Evolutionary conservation across 1,140 invertebrate species (phyloP).

Genomic region (Popillia japonica): DNA sequence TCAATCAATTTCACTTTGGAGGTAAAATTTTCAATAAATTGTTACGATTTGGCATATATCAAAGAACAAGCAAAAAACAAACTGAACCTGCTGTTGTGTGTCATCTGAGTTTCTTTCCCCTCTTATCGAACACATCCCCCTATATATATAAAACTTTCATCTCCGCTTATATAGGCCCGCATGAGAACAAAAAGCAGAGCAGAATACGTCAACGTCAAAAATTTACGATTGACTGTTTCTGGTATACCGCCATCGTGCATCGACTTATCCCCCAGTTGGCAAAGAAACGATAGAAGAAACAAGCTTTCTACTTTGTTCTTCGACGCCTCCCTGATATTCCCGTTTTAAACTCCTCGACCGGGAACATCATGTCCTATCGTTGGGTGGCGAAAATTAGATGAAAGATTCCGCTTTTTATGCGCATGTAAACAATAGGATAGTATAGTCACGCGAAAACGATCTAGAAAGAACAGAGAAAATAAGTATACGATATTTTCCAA

Average conservation of each 20-base stretch:
- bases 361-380: background rate
- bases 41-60: background rate
- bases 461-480: background rate
- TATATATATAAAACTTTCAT: background rate
- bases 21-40: background rate
- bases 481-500: background rate
- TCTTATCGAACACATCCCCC: background rate
- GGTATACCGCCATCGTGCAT: background rate
- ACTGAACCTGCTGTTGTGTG: background rate
- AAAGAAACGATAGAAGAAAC: background rate
- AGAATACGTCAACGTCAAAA: constrained; percentile 2
- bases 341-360: background rate
- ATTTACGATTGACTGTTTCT: constrained; percentile 5
- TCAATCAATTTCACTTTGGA: constrained; percentile 7
- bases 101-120: background rate
- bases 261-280: background rate
- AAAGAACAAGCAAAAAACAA: background rate
- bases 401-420: background rate
- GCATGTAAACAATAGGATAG: background rate
- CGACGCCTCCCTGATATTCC: background rate
- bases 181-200: background rate
- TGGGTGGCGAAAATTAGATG: background rate
- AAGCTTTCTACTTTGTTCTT: background rate
- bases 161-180: background rate
- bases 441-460: background rate